Evolutionary conservation across 2,113 vertebrate genomes (phyloP).

Genomic region (Genyomyrus donnyi): DNA sequence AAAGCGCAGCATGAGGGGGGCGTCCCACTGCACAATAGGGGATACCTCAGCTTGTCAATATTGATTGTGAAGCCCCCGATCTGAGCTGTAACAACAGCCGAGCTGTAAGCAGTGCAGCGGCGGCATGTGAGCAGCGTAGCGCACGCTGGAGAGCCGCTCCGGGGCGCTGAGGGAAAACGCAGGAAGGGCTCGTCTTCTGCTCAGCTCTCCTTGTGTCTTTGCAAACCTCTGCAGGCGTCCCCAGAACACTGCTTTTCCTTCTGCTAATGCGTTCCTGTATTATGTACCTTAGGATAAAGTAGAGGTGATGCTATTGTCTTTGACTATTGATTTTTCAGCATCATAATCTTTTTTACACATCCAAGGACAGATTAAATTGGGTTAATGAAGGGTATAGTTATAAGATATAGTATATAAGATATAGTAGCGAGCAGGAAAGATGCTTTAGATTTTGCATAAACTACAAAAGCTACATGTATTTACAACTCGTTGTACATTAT

Average conservation of each 20-base stretch:
- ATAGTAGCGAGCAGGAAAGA: not conserved
- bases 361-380: not conserved
- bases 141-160: not conserved
- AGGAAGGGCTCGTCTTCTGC: not conserved
- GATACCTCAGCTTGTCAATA: constrained; percentile 1
- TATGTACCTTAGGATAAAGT: not conserved
- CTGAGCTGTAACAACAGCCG: not conserved
- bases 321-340: not conserved
- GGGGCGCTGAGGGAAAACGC: too few relatives aligned
- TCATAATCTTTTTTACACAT: not conserved
- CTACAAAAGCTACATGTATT: not conserved
- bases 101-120: not conserved
- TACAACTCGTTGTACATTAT: not conserved
- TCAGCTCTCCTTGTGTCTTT: not conserved
- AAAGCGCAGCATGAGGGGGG: constrained; percentile 19
- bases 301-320: not conserved
- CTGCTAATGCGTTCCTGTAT: not conserved
- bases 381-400: not conserved
- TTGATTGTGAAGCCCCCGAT: constrained; percentile 13
- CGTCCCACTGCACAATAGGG: constrained; percentile 14
- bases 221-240: not conserved
- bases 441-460: not conserved
- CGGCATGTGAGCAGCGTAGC: too few relatives aligned
- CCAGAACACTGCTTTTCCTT: not conserved
- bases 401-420: not conserved